phyloP scores from a whole-genome alignment of 1,140 invertebrate genomes.

The Pissodes strobi region DNA sequence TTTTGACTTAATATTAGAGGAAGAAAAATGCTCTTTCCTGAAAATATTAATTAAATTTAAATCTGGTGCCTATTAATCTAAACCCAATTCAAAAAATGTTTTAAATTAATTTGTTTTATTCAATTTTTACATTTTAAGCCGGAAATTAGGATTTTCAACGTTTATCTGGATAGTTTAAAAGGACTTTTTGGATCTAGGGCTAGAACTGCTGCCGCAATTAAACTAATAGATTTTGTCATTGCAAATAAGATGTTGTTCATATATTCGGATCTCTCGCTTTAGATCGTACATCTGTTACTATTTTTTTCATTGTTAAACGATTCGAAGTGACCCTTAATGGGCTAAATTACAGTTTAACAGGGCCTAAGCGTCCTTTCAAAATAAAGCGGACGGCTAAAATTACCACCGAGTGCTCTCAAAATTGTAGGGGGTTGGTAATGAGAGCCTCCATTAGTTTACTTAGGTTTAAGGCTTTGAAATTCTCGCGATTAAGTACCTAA shows the following conservation, averaged over 20 bases:
- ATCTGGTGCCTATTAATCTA: too few relatives aligned
- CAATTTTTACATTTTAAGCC: conserved; percentile 27
- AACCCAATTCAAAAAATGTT: too few relatives aligned
- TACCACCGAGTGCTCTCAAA: neutral
- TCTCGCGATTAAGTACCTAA: neutral
- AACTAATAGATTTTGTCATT: too few relatives aligned
- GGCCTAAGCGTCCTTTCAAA: neutral
- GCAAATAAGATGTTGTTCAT: too few relatives aligned
- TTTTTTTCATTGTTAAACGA: neutral
- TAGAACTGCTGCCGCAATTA: too few relatives aligned
- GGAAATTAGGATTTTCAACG: conserved; percentile 32
- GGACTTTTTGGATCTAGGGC: neutral
- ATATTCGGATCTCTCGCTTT: too few relatives aligned
- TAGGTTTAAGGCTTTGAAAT: neutral
- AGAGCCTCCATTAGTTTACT: conserved; percentile 1
- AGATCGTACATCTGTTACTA: neutral
- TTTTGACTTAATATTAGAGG: too few relatives aligned
- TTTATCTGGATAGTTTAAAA: neutral
- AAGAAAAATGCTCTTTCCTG: conserved; percentile 5
- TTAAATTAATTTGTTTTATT: conserved; percentile 6
- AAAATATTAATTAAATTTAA: too few relatives aligned
- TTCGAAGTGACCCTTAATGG: neutral
- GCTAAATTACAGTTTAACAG: neutral
- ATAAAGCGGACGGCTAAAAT: neutral
- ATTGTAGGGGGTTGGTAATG: neutral